phyloP scores from a whole-genome alignment of 1,140 invertebrate species.

The Atta colombica region DNA sequence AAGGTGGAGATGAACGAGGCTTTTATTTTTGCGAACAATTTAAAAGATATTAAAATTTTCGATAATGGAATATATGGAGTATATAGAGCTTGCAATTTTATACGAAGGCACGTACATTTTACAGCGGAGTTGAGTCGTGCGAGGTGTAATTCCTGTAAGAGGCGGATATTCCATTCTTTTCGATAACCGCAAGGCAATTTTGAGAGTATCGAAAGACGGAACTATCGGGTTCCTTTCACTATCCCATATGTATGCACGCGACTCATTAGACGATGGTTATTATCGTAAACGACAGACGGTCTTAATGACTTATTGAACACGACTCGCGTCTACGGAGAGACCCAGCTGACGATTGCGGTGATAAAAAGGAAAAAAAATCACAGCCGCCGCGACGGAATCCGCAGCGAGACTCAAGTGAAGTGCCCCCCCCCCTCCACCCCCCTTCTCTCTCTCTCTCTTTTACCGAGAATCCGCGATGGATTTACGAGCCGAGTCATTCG shows the following conservation, averaged over 20 bases:
- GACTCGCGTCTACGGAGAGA: neutral
- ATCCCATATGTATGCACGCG: neutral
- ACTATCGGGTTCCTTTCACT: slow-evolving; percentile 6
- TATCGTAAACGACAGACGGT: slow-evolving; percentile 11
- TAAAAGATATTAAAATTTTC: neutral
- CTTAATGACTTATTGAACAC: slow-evolving; percentile 34
- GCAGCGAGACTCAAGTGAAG: neutral
- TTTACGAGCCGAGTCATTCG: slow-evolving; percentile 36
- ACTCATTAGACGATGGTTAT: slow-evolving; percentile 37
- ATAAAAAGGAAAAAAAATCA: neutral
- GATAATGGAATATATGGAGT: neutral
- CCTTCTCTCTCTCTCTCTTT: neutral
- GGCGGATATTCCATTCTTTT: slow-evolving; percentile 29
- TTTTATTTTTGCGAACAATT: neutral
- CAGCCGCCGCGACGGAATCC: neutral
- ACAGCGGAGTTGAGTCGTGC: neutral
- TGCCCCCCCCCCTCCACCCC: neutral
- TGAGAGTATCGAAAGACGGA: slow-evolving; percentile 29
- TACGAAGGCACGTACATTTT: neutral
- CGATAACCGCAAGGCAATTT: slow-evolving; percentile 25
- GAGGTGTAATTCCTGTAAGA: slow-evolving; percentile 14
- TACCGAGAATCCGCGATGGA: neutral
- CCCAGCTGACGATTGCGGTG: slow-evolving; percentile 23
- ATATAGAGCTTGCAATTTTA: neutral
- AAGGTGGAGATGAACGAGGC: neutral